phyloP scores from a whole-genome alignment of 2,797 vertebrate genomes.

The Natrix natrix region DNA sequence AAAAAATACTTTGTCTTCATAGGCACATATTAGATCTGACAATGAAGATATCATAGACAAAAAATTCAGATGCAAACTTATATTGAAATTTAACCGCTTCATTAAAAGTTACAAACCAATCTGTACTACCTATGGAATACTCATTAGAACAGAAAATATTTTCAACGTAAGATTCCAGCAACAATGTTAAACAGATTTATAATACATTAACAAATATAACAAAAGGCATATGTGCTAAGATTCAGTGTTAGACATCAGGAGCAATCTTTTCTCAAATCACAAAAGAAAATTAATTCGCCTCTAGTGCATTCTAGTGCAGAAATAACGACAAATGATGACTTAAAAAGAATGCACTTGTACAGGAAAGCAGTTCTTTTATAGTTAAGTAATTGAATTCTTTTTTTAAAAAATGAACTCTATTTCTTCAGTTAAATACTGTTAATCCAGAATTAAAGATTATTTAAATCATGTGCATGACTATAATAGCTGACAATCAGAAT shows the following conservation, averaged over 20 bases:
- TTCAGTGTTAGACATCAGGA: not conserved
- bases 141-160: not conserved
- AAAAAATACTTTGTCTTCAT: not conserved
- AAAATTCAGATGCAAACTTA: not conserved
- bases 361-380: not conserved
- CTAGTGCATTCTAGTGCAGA: no score
- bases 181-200: no score
- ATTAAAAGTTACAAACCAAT: not conserved
- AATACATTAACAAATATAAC: not conserved
- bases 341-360: constrained; percentile 17
- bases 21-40: not conserved
- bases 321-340: not conserved
- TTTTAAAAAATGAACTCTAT: not conserved
- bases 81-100: no score
- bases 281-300: not conserved
- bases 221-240: not conserved
- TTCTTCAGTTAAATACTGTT: not conserved
- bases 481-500: not conserved
- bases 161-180: not conserved
- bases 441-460: not conserved
- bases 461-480: constrained; percentile 5
- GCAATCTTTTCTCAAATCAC: not conserved
- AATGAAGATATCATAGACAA: not conserved
- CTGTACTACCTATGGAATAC: not conserved
- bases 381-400: not conserved